These are phyloP conservation scores for Halocynthia aurantium DNA, from an alignment of 23 tunicate genomes.

Conservation along the genomic window DNA sequence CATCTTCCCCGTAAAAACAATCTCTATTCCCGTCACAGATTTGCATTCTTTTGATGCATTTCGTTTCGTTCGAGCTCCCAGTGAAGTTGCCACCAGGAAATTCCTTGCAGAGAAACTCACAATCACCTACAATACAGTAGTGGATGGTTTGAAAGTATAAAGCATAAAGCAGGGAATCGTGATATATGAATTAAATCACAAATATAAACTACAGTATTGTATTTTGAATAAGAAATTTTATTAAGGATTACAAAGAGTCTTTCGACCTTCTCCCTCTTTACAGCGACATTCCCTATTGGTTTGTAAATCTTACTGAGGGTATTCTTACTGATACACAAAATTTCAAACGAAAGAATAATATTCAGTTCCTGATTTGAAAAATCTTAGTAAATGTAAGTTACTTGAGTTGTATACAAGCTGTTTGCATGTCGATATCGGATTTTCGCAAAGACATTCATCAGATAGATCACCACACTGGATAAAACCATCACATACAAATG, in stretches of 20 bases:
- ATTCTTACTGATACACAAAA: too few relatives aligned
- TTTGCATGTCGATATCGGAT: constrained; percentile 8
- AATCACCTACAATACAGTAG: not conserved
- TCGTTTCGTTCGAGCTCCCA: not conserved
- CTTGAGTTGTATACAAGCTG: not conserved
- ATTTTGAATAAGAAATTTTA: not conserved
- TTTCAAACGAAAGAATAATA: too few relatives aligned
- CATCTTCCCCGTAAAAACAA: constrained; percentile 2
- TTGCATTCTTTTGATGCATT: not conserved
- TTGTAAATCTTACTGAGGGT: too few relatives aligned
- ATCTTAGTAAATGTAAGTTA: too few relatives aligned
- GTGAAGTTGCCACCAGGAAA: not conserved
- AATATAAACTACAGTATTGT: not conserved
- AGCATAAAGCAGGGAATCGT: too few relatives aligned
- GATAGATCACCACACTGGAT: not conserved
- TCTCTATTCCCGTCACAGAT: constrained; percentile 4
- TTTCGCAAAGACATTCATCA: constrained; percentile 10
- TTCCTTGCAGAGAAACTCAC: not conserved
- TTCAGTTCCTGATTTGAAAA: too few relatives aligned
- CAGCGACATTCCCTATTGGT: too few relatives aligned
- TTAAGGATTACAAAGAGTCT: not conserved
- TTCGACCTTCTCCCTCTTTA: not conserved
- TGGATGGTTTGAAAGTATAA: too few relatives aligned
- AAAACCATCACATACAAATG: constrained; percentile 1
- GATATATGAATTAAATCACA: not conserved